Base-by-base conservation (phyloP, 2,888 invertebrate genomes). In the Didymodactylos carnosus region DNA sequence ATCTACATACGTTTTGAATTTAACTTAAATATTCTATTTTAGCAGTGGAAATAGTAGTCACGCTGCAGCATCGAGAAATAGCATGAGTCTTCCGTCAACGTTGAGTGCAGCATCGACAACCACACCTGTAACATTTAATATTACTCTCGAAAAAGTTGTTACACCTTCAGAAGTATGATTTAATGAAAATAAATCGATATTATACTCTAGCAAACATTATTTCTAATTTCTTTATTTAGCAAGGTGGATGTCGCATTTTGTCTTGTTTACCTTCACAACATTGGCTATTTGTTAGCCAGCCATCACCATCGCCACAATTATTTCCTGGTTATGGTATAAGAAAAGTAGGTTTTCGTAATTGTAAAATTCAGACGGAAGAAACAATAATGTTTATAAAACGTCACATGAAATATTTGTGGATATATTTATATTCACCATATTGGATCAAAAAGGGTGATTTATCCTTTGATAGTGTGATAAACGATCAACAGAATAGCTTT, bases 241-340 rank as follows among this genome's bases (percentile, higher is more conserved):
- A 88, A 13, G 88, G 88, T 0, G 89, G 89, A 0, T 92, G 92
- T 79, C 86, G 93, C 14, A 91, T 92, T 0, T 83, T 92, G 79
- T 88, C 89, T 0, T 89, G 88, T 79, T 78, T 80, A 75, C 75
- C 78, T 6, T 77, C 87, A 2, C 73, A 80, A 39, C 87, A 87
- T 73, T 86, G 88, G 71, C 80, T 92, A 39, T 87, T 89, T 75
- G 88, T 89, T 0, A 90, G 92, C 0, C 89, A 90, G 79, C 88
- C 88, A 75, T 89, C 90, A 7, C n/a, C n/a, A n/a, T 73, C 79
- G 25, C 90, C 88, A 78, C 83, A 83, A 46, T 80, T 91, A 0
- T 91, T 91, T 81, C 87, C 89, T 72, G 91, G 91, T 0, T 91
- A 87, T 81, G 92, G 92, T 0, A 86, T 93, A 4, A 86, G 89